Evolutionary conservation across 2,888 invertebrate genomes (phyloP), one percentile per base, ranked within the genome.

Genomic region (Drosophila neonasuta): DNA sequence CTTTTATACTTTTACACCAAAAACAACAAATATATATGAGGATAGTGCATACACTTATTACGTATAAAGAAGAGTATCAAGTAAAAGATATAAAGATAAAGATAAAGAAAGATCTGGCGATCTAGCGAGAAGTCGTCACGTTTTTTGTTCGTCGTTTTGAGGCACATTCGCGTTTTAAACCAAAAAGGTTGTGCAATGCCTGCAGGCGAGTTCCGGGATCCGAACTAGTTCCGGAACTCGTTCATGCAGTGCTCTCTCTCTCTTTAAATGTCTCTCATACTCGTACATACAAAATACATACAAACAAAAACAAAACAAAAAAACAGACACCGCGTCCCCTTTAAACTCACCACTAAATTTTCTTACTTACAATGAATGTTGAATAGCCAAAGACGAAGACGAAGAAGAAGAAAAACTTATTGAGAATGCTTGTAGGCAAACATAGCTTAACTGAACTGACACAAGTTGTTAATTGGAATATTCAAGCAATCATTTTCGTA

Each of bases 1-100:
- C 82, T 89, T 88, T 88, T 88, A 86, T 89, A 89, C 88, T 88
- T 89, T 89, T 88, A 89, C 89, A 89, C 87, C 80, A 73, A 77
- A 63, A 74, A 67, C 29, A 64, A 62, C 13, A 67, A 62, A 71
- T 72, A 80, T 32, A 50, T 59, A 45, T 52, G 45, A 68, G 63
- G 55, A 77, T 71, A 72, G 68, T 65, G 60, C 60, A 62, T 46
- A 66, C 63, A 59, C 52, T 58, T 63, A 71, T 13, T 51, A 57
- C 41, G 20, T 54, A 67, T 34, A 36, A 48, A 50, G 52, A 24
- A 24, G 24, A 46, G 51, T 66, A 54, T 66, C 71, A 66, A 55
- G 62, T 62, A 34, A 42, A 46, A n/a, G 29, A 50, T 36, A n/a
- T 36, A 36, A n/a, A 36, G 36, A 36, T 36, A 36, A 36, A 36